phyloP scores from a whole-genome alignment of 2,113 vertebrate species.

The Ellobius talpinus region DNA sequence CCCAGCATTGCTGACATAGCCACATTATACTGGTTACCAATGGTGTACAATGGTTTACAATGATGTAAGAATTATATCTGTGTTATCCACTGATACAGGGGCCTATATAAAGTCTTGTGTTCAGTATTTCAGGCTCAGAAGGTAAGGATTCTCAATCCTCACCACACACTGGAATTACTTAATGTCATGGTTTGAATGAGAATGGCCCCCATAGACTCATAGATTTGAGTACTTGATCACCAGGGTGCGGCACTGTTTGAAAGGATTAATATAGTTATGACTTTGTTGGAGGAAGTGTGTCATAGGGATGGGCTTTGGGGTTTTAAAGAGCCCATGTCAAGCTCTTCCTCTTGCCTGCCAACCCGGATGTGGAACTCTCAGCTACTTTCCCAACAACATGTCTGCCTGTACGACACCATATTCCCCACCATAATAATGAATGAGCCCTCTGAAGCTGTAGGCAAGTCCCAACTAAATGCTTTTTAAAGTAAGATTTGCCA shows the following conservation, averaged over 20 bases:
- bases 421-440: too few species aligned
- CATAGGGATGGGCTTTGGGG: background rate
- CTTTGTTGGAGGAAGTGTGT: background rate
- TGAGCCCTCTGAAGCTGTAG: background rate
- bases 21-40: too few species aligned
- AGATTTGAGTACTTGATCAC: background rate
- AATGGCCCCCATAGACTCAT: background rate
- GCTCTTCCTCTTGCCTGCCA: background rate
- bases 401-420: background rate
- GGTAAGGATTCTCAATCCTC: background rate
- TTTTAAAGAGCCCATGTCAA: background rate
- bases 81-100: background rate
- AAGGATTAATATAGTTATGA: background rate
- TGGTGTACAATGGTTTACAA: background rate
- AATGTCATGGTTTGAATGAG: background rate
- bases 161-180: too few species aligned
- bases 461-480: background rate
- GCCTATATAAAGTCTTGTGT: background rate
- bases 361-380: too few species aligned
- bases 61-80: background rate
- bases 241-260: background rate
- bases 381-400: background rate
- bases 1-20: accelerated
- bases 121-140: background rate
- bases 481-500: background rate